These are phyloP conservation scores for Luperina testacea DNA, from an alignment of 2,888 invertebrate genomes.

Conservation along the genomic window DNA sequence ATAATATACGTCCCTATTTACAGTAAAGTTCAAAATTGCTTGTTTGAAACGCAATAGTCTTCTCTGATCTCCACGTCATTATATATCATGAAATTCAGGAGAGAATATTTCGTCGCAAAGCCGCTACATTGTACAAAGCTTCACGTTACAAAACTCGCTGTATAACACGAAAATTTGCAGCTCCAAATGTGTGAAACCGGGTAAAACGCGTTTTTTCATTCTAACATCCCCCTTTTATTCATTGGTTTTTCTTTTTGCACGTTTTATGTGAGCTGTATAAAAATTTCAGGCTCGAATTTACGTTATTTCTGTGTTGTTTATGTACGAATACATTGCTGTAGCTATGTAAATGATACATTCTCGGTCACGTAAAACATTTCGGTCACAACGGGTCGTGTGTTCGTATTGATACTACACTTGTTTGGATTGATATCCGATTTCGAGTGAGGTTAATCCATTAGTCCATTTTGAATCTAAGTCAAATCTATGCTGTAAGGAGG, in stretches of 20 bases:
- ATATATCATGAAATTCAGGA: not conserved
- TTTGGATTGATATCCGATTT: not conserved
- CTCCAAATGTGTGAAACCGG: not conserved
- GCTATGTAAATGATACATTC: slow-evolving; percentile 14
- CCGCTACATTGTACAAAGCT: not conserved
- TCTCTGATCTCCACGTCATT: not conserved
- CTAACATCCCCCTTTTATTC: slow-evolving; percentile 20
- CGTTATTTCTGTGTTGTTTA: slow-evolving; percentile 12
- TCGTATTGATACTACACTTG: not conserved
- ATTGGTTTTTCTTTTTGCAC: slow-evolving; percentile 20
- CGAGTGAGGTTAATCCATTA: not conserved
- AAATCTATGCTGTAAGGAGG: not conserved
- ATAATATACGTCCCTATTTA: not conserved
- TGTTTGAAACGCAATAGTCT: not conserved
- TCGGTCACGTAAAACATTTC: slow-evolving; percentile 11
- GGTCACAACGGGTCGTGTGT: not conserved
- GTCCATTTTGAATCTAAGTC: not conserved
- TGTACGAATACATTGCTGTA: not conserved
- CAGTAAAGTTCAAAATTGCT: not conserved
- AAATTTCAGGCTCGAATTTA: slow-evolving; percentile 22
- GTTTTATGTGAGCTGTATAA: slow-evolving; percentile 23
- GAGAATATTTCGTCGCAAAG: not conserved
- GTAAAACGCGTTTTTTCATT: slow-evolving; percentile 22
- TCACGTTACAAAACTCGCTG: slow-evolving; percentile 11
- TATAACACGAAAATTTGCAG: slow-evolving; percentile 23